These are phyloP conservation scores for Rhinolophus ferrumequinum DNA, from an alignment of 2,113 vertebrate species.

Conservation along the genomic window DNA sequence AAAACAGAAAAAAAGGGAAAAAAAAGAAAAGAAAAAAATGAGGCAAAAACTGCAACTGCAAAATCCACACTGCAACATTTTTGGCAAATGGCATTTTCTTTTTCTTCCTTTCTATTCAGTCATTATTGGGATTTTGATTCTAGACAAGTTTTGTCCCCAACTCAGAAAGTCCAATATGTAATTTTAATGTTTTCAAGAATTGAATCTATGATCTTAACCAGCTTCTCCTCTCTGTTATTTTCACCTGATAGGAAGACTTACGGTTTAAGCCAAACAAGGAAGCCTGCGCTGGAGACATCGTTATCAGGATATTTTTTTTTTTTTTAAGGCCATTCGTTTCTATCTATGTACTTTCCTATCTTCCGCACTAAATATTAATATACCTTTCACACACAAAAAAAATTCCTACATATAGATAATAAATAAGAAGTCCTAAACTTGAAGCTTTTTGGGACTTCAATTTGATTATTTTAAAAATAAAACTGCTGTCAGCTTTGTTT, in stretches of 20 bases:
- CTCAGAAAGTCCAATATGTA: constrained; percentile 38
- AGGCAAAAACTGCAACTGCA: background rate
- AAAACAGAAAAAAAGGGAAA: background rate
- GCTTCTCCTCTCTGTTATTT: constrained; percentile 34
- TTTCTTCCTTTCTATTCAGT: background rate
- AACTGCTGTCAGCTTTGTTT: constrained; percentile 79
- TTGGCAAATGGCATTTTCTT: background rate
- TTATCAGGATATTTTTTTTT: background rate
- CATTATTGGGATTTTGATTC: background rate
- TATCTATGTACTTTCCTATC: constrained; percentile 33
- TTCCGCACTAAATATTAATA: constrained; percentile 73
- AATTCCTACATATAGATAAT: constrained; percentile 57
- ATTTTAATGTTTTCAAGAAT: constrained; percentile 32
- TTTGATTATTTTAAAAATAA: constrained; percentile 80
- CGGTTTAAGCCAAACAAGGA: background rate
- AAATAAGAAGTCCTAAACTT: constrained; percentile 76
- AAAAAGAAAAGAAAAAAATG: background rate
- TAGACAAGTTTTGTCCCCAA: background rate
- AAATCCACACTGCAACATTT: background rate
- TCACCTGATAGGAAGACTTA: background rate
- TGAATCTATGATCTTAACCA: constrained; percentile 11
- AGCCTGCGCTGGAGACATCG: background rate
- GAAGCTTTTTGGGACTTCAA: constrained; percentile 76
- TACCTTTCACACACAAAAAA: constrained; percentile 44
- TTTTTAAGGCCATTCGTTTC: background rate